Conservation (phyloP, 2,113 vertebrate genomes). For the Pardalotus punctatus region DNA sequence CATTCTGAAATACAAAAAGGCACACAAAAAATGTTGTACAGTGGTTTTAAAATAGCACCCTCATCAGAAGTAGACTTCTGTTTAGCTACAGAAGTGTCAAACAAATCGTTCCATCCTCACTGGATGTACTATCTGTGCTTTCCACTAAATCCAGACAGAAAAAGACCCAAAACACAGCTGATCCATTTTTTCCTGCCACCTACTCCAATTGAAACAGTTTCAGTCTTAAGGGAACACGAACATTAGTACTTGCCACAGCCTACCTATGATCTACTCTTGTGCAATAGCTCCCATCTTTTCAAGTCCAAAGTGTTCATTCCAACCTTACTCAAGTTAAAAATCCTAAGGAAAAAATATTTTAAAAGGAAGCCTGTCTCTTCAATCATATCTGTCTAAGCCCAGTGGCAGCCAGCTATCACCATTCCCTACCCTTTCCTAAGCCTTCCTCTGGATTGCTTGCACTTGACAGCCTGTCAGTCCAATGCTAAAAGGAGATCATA, state of each 20-base stretch:
- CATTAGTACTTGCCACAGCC: neutral
- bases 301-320: neutral
- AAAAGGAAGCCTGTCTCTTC: neutral
- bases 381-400: neutral
- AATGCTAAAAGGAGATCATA: neutral
- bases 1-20: neutral
- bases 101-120: constrained; percentile 6
- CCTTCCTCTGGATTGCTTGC: neutral
- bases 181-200: constrained; percentile 48
- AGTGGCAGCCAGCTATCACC: neutral
- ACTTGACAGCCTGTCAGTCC: neutral
- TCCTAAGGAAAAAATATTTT: neutral
- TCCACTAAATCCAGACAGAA: constrained; percentile 27
- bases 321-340: neutral
- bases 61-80: neutral
- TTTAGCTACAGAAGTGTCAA: constrained; percentile 33
- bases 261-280: neutral
- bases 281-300: neutral
- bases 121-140: constrained; percentile 25
- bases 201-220: constrained; percentile 8
- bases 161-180: constrained; percentile 40
- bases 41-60: constrained; percentile 9
- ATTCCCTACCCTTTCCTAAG: neutral
- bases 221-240: neutral
- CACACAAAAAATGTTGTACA: neutral